A percentile compares a stretch with the other conserved stretches of the same genome.
phyloP scores from a whole-genome alignment of 2,888 invertebrate genomes.

The Pinctada fucata region DNA sequence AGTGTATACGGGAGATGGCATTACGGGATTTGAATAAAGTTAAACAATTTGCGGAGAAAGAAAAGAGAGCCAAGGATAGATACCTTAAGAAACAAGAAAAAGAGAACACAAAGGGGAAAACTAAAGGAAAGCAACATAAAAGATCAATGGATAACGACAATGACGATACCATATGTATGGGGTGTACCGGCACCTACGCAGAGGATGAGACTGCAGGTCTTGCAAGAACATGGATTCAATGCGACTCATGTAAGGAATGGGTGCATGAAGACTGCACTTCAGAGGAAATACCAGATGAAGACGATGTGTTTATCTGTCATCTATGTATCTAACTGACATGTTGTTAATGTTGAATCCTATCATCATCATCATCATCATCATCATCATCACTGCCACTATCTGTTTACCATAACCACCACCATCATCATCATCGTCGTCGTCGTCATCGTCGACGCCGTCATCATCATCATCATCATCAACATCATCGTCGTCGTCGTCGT shows the following conservation, averaged over 20 bases:
- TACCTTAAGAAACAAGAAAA: neutral
- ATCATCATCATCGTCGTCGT: too few species aligned
- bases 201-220: neutral
- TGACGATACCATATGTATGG: neutral
- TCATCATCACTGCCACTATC: too few species aligned
- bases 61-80: neutral
- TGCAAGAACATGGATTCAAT: neutral
- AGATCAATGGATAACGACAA: neutral
- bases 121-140: neutral
- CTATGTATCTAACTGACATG: neutral
- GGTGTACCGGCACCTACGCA: neutral
- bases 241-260: neutral
- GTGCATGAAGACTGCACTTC: neutral
- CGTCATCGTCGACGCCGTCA: neutral
- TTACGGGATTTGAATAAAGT: neutral
- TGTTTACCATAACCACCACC: too few species aligned
- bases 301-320: neutral
- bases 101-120: neutral
- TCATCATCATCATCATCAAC: neutral
- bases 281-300: neutral
- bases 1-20: neutral
- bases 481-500: neutral
- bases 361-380: too few species aligned
- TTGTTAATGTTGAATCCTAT: too few species aligned
- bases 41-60: neutral